Conservation (phyloP, 2,797 vertebrate genomes). For the Gambusia yucatana region DNA sequence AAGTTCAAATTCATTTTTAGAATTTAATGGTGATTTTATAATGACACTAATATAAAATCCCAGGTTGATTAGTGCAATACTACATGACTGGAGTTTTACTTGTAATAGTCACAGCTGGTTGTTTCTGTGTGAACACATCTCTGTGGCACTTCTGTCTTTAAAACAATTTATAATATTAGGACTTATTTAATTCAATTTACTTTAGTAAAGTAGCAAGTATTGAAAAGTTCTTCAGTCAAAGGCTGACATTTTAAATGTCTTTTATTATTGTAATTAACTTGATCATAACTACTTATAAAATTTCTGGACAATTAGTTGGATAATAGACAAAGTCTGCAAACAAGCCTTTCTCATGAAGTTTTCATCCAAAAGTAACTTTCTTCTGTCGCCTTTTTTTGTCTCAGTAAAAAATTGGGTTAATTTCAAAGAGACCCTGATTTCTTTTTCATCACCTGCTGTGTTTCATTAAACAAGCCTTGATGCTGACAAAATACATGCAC, state of each 20-base stretch:
- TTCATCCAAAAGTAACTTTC: not conserved
- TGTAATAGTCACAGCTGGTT: not conserved
- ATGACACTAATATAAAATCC: not conserved
- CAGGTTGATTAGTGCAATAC: not conserved
- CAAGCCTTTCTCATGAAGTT: not conserved
- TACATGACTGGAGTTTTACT: not conserved
- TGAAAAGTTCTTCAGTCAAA: not conserved
- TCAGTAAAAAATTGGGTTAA: conserved; percentile 26
- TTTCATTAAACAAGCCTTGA: conserved; percentile 62
- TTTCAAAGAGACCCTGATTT: conserved; percentile 52
- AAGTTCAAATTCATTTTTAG: not conserved
- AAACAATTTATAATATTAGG: not conserved
- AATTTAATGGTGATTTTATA: not conserved
- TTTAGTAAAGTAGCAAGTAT: not conserved
- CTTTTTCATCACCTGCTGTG: conserved; percentile 59
- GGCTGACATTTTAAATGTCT: not conserved
- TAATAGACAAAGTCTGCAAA: not conserved
- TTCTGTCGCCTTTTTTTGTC: conserved; percentile 4
- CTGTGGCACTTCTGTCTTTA: not conserved
- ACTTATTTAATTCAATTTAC: not conserved
- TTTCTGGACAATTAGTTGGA: not conserved
- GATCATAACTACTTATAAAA: not conserved
- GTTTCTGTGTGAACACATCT: not conserved
- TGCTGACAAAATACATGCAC: conserved; percentile 34
- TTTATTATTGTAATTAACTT: not conserved